These are phyloP conservation scores for Philonicus albiceps DNA, from an alignment of 2,888 invertebrate species.

Conservation along the genomic window DNA sequence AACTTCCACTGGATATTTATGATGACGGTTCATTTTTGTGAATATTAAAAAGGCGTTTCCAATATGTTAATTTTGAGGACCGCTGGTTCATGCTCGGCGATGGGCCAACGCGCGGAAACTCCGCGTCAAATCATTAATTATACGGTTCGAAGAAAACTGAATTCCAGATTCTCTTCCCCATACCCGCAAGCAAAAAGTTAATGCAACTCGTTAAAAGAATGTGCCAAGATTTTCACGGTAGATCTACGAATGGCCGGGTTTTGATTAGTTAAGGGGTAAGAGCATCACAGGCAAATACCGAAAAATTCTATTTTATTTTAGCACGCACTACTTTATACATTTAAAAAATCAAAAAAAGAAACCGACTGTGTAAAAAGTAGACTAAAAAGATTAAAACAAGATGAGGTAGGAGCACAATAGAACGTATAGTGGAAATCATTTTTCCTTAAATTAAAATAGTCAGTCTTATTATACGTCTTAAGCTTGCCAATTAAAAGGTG, in stretches of 20 bases:
- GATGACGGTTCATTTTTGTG: slow-evolving; percentile 42
- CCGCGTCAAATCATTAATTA: slow-evolving; percentile 43
- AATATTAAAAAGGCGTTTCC: slow-evolving; percentile 46
- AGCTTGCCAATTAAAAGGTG: too few relatives aligned
- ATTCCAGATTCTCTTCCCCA: neutral
- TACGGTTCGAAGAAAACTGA: slow-evolving; percentile 18
- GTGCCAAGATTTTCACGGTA: neutral
- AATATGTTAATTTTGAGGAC: slow-evolving; percentile 38
- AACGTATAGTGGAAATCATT: too few relatives aligned
- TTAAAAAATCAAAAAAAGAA: too few relatives aligned
- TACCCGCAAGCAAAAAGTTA: neutral
- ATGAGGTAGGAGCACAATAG: too few relatives aligned
- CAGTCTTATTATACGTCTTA: too few relatives aligned
- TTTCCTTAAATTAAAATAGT: too few relatives aligned
- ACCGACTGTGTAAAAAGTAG: too few relatives aligned
- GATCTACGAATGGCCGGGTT: neutral
- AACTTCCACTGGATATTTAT: slow-evolving; percentile 31
- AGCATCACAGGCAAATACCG: neutral
- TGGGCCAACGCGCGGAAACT: slow-evolving; percentile 1
- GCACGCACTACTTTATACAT: neutral
- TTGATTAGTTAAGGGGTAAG: neutral
- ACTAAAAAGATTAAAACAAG: too few relatives aligned
- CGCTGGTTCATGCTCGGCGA: neutral
- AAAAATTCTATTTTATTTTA: neutral
- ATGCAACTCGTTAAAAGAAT: neutral